phyloP scores from a whole-genome alignment of 2,797 vertebrate genomes.

The Champsocephalus esox region DNA sequence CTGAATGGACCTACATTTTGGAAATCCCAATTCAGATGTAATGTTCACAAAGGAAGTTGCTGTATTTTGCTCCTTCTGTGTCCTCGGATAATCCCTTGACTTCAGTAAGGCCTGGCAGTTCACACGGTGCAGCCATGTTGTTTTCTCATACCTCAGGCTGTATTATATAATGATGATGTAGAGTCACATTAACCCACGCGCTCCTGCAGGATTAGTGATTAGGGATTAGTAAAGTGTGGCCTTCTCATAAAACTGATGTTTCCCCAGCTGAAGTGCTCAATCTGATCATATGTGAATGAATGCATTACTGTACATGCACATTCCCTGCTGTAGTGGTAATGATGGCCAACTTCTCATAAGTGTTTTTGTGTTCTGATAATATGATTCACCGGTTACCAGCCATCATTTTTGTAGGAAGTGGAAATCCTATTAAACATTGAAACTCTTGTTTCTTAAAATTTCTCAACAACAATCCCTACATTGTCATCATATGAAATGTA shows the following conservation, averaged over 20 bases:
- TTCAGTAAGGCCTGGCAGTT: constrained; percentile 22
- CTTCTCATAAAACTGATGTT: background rate
- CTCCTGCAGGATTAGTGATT: constrained; percentile 52
- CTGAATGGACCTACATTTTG: background rate
- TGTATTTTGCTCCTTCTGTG: constrained; percentile 3
- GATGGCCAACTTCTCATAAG: background rate
- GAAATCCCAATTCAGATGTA: background rate
- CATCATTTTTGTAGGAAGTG: background rate
- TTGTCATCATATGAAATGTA: too few species aligned
- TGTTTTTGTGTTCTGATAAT: background rate
- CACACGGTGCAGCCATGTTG: constrained; percentile 20
- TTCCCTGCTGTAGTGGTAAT: background rate
- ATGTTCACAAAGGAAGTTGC: background rate
- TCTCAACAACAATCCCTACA: too few species aligned
- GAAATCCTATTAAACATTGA: background rate
- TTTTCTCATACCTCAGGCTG: constrained; percentile 13
- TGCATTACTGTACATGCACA: background rate
- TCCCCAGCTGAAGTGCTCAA: background rate
- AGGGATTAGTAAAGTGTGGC: background rate
- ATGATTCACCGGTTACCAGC: background rate
- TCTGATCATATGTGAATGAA: background rate
- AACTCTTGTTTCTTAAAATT: too few species aligned
- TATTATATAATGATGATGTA: constrained; percentile 46
- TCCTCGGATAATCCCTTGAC: constrained; percentile 22
- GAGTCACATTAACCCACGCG: constrained; percentile 44